Evolutionary conservation across 1,140 invertebrate genomes (phyloP).

Genomic region (Pentalonia nigronervosa): DNA sequence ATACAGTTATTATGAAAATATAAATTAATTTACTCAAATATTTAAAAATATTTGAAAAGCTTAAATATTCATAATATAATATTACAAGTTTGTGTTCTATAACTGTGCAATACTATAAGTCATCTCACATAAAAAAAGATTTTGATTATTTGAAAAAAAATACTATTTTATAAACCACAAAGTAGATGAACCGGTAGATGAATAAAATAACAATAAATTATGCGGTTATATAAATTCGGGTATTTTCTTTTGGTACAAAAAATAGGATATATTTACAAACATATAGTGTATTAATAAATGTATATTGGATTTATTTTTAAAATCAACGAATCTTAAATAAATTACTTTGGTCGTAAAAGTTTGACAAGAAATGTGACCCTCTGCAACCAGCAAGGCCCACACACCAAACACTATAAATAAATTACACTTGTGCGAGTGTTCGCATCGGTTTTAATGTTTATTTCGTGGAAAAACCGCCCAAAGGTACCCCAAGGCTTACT

Average conservation of each 20-base stretch:
- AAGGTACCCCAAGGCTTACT: neutral
- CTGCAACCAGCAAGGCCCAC: neutral
- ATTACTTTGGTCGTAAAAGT: neutral
- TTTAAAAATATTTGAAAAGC: neutral
- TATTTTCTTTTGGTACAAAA: neutral
- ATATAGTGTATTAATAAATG: conserved; percentile 2
- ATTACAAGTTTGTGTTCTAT: neutral
- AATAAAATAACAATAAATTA: neutral
- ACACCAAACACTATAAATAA: conserved; percentile 40
- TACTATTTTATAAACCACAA: conserved; percentile 6
- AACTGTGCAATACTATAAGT: neutral
- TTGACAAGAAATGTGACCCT: neutral
- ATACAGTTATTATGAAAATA: too few species aligned
- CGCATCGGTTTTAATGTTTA: conserved; percentile 22
- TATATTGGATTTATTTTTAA: conserved; percentile 15
- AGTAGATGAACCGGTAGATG: neutral
- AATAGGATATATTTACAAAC: neutral
- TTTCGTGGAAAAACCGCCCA: neutral
- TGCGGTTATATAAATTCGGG: neutral
- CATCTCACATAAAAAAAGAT: neutral
- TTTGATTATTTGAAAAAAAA: neutral
- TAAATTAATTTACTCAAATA: too few species aligned
- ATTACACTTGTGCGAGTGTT: conserved; percentile 42
- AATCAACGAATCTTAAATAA: conserved; percentile 28
- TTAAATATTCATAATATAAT: neutral